Percentiles rank a stretch among this genome's conserved stretches.
Conservation (phyloP, 2,888 invertebrate genomes). For the Drosophila neonasuta region DNA sequence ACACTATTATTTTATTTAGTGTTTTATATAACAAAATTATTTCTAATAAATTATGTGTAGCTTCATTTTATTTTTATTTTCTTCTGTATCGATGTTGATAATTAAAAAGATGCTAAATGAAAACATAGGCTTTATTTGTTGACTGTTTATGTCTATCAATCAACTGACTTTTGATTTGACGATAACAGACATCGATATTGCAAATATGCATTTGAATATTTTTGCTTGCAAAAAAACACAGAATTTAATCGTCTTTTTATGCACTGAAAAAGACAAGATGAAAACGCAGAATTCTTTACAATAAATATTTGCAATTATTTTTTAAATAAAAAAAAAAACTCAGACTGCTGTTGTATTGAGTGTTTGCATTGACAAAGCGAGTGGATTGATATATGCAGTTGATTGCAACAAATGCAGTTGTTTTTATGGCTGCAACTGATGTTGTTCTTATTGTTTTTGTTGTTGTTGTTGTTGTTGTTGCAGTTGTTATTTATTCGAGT, state of each 20-base stretch:
- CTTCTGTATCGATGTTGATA: no score
- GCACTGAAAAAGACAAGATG: not conserved
- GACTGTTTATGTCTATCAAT: not conserved
- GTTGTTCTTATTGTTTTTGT: not conserved
- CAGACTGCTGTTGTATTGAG: not conserved
- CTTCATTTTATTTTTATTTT: no score
- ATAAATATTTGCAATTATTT: not conserved
- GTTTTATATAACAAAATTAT: no score
- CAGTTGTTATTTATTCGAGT: slow-evolving; percentile 27
- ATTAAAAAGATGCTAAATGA: no score
- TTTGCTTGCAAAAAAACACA: not conserved
- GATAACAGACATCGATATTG: not conserved
- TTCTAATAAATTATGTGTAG: no score
- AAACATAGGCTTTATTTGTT: not conserved
- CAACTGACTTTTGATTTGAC: not conserved
- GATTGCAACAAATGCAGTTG: slow-evolving; percentile 1
- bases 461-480: not conserved
- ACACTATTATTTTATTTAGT: no score
- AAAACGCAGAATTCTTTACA: not conserved
- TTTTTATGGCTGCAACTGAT: slow-evolving; percentile 9
- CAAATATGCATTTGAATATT: not conserved
- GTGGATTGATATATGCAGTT: slow-evolving; percentile 6
- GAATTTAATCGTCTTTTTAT: not conserved
- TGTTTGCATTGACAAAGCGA: slow-evolving; percentile 3
- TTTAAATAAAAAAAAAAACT: not conserved